Percentiles rank a stretch among this genome's conserved stretches.
Conservation (phyloP, 2,797 vertebrate genomes). For the Chaunax sp. region DNA sequence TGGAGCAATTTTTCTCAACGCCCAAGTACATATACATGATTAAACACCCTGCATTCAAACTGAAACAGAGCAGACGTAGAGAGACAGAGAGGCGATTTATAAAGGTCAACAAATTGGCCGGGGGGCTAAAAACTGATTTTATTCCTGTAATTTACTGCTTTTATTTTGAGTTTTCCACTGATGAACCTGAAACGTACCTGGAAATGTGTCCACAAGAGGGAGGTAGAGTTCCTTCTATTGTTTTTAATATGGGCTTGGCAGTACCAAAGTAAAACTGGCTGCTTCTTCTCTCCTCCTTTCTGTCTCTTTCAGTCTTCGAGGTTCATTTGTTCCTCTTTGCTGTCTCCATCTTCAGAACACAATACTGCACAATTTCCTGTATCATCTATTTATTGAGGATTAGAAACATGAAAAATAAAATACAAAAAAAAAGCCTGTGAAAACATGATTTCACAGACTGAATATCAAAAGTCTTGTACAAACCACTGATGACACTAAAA, state of each 20-base stretch:
- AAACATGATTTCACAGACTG: constrained; percentile 51
- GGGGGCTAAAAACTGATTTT: background rate
- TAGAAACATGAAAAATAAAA: constrained; percentile 70
- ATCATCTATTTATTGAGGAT: constrained; percentile 70
- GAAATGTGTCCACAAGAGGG: constrained; percentile 25
- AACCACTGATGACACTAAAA: constrained; percentile 55
- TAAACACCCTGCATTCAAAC: background rate
- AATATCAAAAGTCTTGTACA: constrained; percentile 62
- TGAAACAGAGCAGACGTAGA: background rate
- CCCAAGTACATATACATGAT: no score
- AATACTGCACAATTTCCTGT: constrained; percentile 29
- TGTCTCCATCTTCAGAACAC: constrained; percentile 33
- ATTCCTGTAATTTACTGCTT: background rate
- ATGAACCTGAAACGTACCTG: background rate
- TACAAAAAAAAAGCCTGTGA: constrained; percentile 41
- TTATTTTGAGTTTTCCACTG: background rate
- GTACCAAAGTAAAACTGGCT: background rate
- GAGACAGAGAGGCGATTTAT: no score
- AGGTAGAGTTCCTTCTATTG: constrained; percentile 26
- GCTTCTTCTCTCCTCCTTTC: background rate
- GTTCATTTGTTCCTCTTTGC: background rate
- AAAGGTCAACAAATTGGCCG: background rate
- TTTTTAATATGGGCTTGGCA: background rate
- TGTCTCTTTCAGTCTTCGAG: background rate
- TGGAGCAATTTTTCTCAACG: no score